Conservation (phyloP, 2,797 vertebrate species). For the Pangasius sanitwongsei region DNA sequence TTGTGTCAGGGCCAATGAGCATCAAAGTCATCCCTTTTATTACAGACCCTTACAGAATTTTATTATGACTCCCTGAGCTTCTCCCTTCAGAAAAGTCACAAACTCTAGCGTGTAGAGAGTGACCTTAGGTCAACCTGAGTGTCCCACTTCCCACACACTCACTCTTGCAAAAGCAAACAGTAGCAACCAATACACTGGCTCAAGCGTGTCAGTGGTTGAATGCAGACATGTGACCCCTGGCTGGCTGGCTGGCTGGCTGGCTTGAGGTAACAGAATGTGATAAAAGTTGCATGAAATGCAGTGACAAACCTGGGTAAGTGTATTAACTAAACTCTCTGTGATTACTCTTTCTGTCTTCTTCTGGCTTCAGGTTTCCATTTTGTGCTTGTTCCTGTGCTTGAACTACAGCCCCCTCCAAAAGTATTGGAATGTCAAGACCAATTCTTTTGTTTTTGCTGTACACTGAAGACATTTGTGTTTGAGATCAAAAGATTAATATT, state of each 20-base stretch:
- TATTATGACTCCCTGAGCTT: slow-evolving; percentile 52
- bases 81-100: slow-evolving; percentile 61
- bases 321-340: slow-evolving; percentile 34
- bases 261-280: slow-evolving; percentile 62
- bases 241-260: slow-evolving; percentile 55
- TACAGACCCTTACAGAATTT: slow-evolving; percentile 40
- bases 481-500: not conserved
- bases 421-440: not conserved
- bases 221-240: slow-evolving; percentile 65
- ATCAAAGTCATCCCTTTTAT: slow-evolving; percentile 67
- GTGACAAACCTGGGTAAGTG: slow-evolving; percentile 46
- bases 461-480: not conserved
- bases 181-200: slow-evolving; percentile 38
- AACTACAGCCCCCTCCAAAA: not conserved
- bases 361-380: not conserved
- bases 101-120: slow-evolving; percentile 45
- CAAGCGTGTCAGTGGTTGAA: slow-evolving; percentile 60
- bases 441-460: not conserved
- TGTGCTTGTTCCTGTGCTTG: not conserved
- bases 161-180: slow-evolving; percentile 25
- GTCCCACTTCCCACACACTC: not conserved
- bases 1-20: slow-evolving; percentile 74
- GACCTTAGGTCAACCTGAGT: slow-evolving; percentile 45
- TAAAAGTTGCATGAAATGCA: slow-evolving; percentile 8
- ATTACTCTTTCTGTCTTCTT: not conserved